Evolutionary conservation across 2,797 vertebrate genomes (phyloP), one percentile per base, ranked within the genome.

Genomic region (Botia kubotai): DNA sequence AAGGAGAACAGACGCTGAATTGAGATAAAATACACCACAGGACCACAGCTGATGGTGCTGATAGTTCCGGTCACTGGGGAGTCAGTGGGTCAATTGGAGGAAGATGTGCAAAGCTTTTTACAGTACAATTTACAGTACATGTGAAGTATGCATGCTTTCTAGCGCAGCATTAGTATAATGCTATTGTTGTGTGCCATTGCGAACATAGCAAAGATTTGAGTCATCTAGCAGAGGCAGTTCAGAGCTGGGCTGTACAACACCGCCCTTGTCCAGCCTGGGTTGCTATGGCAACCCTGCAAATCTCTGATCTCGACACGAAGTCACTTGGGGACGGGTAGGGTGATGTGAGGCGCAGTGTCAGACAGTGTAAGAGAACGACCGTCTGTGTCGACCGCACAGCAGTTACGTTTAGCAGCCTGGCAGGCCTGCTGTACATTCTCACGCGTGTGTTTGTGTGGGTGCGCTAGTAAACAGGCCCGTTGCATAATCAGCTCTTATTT

Each of bases 401-500:
- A 86, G 63, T 80, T 81, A 77, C 85, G 77, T 87, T 77, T 88
- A 85, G 85, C 48, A 74, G 70, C 77, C 77, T 83, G 78, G 80
- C 80, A 79, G 57, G 6, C 36, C 60, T 57, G 58, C 50, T 71
- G 48, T 77, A 43, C 76, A 63, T 5, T 36, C 82, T 66, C 72
- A 86, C 80, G 83, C 88, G 82, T 89, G 72, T 86, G 84, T 84
- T 71, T 78, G 69, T 75, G 65, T 72, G 72, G 73, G 79, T 65
- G 75, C 77, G 80, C 83, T 86, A 86, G 86, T 85, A 89, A 93
- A 91, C 87, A 84, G 84, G 83, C 82, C 57, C 43, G 79, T 93
- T 93, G 89, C 87, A 86, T 93, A 93, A 93, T 88, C 52, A 72
- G 33, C 83, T 46, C 88, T 48, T 86, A 89, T 93, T 94, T 92